Evolutionary conservation across 2,113 vertebrate genomes (phyloP), one percentile per base, ranked within the genome.

Genomic region (Acrocephalus arundinaceus): DNA sequence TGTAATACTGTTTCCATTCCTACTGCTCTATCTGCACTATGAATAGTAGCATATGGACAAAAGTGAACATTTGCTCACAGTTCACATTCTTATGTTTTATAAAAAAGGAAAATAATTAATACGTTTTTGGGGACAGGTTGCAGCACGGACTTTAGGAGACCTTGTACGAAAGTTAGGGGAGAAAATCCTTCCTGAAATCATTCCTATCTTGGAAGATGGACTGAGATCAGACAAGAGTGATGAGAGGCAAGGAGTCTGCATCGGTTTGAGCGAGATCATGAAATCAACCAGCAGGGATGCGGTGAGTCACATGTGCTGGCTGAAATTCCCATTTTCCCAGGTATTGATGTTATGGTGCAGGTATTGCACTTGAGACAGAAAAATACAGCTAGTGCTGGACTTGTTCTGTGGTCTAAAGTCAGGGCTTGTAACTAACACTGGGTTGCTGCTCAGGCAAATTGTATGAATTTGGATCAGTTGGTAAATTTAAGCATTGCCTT

Each of bases 131-230:
- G 9, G 28, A 82, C 95, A 99, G 99, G 99, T 99, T 39, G 99
- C 99, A 33, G 99, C 99, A 18, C 98, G 99, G 46, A 99, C 99
- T 0, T 95, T 99, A 87, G 99, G 99, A 21, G 99, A 99, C 94
- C 98, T 99, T 33, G 99, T 99, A 78, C 98, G 99, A 78, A 99
- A 99, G 93, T 97, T 99, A n/a, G 99, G 99, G 46, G 99, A 99
- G 96, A 99, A 99, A 95, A 99, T 99, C 87, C 99, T 99, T 41
- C 99, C 99, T 0, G 99, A 99, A 98, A 99, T 99, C 88, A 99
- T 99, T 97, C 99, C 99, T 78, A 99, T 99, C 97, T 98, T 99
- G 90, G 99, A 99, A 94, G 98, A 99, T 49, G 98, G 99, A 13
- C 97, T 99, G 77, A 98, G 98, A 83, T 99, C 99, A 3, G 99